phyloP scores from a whole-genome alignment of 1,140 invertebrate genomes.

The Drosophila mojavensis region DNA sequence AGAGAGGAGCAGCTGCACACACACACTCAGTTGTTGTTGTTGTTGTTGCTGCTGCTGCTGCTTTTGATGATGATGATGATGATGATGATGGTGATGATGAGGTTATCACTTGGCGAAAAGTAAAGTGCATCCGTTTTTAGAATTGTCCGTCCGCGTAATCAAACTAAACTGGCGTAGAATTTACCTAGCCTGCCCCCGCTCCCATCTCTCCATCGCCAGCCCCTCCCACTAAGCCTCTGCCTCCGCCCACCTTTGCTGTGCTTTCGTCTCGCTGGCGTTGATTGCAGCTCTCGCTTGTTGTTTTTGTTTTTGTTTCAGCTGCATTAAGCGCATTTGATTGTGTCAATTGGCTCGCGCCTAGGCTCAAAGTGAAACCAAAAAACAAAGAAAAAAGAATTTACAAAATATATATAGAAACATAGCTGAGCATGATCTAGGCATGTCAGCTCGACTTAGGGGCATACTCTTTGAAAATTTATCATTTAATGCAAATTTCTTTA shows the following conservation, averaged over 20 bases:
- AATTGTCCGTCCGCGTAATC: conserved; percentile 68
- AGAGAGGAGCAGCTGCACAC: not conserved
- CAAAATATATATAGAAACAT: conserved; percentile 14
- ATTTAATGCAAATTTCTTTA: not conserved
- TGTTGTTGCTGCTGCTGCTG: too few relatives aligned
- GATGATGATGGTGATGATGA: conserved; percentile 46
- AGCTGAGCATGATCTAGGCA: conserved; percentile 24
- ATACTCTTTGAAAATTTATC: not conserved
- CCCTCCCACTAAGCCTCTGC: not conserved
- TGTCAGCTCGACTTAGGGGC: not conserved
- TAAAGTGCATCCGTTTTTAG: conserved; percentile 79
- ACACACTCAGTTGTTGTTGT: not conserved
- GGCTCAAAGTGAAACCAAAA: conserved; percentile 48
- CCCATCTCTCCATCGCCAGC: not conserved
- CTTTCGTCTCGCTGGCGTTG: conserved; percentile 40
- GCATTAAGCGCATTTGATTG: conserved; percentile 80
- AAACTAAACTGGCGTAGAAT: conserved; percentile 77
- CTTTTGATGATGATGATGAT: too few relatives aligned
- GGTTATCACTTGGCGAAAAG: conserved; percentile 76
- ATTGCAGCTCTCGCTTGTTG: conserved; percentile 63
- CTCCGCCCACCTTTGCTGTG: not conserved
- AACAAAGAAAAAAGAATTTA: not conserved
- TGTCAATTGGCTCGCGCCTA: conserved; percentile 79
- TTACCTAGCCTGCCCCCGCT: not conserved
- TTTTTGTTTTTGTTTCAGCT: conserved; percentile 33